Base-by-base conservation (phyloP, 2,797 vertebrate genomes). In the Cossypha caffra region DNA sequence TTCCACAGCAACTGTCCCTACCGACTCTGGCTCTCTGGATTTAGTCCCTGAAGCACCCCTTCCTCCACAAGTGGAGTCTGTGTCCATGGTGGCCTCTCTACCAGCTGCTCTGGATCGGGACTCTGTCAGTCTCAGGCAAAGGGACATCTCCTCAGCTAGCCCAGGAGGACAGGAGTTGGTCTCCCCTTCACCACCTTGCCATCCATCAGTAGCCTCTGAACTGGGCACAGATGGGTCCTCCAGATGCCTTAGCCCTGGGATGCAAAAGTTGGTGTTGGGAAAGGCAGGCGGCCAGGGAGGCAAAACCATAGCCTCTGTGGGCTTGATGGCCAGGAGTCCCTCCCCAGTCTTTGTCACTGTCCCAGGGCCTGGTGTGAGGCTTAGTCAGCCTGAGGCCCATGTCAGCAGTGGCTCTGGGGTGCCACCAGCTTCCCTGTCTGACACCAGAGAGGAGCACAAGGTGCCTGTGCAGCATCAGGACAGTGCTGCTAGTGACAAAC, bases 381-480 rank as follows among this genome's bases (percentile, higher is more conserved):
- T 71, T 57, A 23, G 59, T 85, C 0, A 0, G 48, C 26, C 48
- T 5, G 13, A 85, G 43, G 37, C 16, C 47, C 21, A 5, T 0
- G 4, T 4, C 13, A 71, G 48, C 18, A 58, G 47, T 29, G 74
- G 71, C 59, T 59, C 57, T 80, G 86, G 28, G 13, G 19, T 54
- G 45, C 7, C 38, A 40, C 1, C 63, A 88, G 9, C 55, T 63
- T 58, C 31, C 11, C 40, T 48, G 33, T 7, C 25, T 10, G 48
- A 29, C 15, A n/a, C 9, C 33, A 68, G 38, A 40, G 42, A 33
- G 18, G 52, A 71, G 40, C 50, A 15, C 0, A 0, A 10, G 10
- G 48, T 55, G 43, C 45, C 61, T 48, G 28, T 33, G 62, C 50
- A 78, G 69, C 68, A 43, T 6, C 64, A 48, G 58, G 42, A 13